These are phyloP conservation scores for Pteronotus mesoamericanus DNA, from an alignment of 2,797 vertebrate genomes.

Conservation along the genomic window DNA sequence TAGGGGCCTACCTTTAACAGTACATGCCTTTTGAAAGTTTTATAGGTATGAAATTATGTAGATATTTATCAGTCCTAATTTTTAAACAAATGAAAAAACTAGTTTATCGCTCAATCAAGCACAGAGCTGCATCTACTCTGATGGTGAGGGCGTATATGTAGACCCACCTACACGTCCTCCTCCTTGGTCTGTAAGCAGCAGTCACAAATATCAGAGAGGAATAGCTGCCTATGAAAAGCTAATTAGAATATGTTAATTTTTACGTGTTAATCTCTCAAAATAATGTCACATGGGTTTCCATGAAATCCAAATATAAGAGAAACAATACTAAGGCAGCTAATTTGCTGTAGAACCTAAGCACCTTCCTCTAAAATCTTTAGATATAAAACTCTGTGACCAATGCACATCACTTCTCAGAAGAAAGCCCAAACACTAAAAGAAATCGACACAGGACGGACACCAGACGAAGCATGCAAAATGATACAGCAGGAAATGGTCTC, in stretches of 20 bases:
- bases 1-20: constrained; percentile 69
- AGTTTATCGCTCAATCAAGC: neutral
- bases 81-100: neutral
- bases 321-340: neutral
- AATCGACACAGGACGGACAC: neutral
- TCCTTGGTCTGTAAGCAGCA: neutral
- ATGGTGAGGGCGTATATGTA: neutral
- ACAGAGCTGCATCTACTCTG: neutral
- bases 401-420: neutral
- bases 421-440: neutral
- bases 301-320: neutral
- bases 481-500: neutral
- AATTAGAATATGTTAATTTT: neutral
- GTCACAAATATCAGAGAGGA: neutral
- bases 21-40: constrained; percentile 83
- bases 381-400: neutral
- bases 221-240: neutral
- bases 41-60: constrained; percentile 83
- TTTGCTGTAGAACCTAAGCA: neutral
- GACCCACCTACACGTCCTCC: neutral
- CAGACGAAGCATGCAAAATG: neutral
- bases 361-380: neutral
- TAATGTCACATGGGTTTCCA: neutral
- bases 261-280: neutral
- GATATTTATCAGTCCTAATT: constrained; percentile 75